These are phyloP conservation scores for Loxodonta africana DNA, from an alignment of 2,113 vertebrate species.

Conservation along the genomic window DNA sequence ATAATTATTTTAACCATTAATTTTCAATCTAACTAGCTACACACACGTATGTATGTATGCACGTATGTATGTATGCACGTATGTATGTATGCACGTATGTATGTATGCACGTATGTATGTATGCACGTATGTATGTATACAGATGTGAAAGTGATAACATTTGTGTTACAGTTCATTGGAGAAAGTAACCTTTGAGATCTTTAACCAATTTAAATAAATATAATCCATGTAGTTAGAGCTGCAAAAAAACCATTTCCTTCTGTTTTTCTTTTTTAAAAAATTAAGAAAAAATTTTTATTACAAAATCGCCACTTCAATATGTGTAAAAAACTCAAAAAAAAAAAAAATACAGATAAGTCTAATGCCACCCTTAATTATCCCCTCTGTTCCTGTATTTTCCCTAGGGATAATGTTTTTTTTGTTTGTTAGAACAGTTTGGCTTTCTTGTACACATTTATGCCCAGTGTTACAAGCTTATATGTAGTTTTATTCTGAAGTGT, in stretches of 20 bases:
- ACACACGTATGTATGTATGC: not conserved
- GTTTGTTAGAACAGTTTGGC: not conserved
- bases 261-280: slow-evolving; percentile 28
- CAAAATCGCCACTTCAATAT: not conserved
- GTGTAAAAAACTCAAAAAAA: not conserved
- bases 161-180: slow-evolving; percentile 31
- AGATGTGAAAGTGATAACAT: not conserved
- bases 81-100: not conserved
- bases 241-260: not conserved
- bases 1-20: slow-evolving; percentile 22
- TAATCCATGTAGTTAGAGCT: not conserved
- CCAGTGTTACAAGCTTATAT: not conserved
- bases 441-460: not conserved
- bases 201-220: slow-evolving; percentile 1
- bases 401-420: not conserved
- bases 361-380: not conserved
- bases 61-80: not conserved
- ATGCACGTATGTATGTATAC: not conserved
- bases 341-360: not conserved
- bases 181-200: not conserved
- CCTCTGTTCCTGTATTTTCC: not conserved
- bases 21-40: not conserved
- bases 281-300: not conserved
- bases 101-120: too few relatives aligned
- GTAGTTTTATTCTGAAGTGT: slow-evolving; percentile 36